phyloP scores from a whole-genome alignment of 1,140 invertebrate species.

The Ericerus pela region DNA sequence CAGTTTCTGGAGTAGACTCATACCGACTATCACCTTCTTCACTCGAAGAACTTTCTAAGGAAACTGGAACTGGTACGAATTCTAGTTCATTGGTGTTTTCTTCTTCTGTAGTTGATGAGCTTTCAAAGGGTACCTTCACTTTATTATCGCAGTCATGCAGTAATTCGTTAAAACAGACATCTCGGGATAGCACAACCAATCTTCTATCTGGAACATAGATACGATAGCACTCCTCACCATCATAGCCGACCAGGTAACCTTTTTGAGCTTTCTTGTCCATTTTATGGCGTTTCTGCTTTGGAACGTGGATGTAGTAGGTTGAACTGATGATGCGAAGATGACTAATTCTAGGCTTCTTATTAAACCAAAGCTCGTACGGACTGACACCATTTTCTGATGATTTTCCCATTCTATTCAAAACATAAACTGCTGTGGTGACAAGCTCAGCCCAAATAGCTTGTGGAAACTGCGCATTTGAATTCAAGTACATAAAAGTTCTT shows the following conservation, averaged over 20 bases:
- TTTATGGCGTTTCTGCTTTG: slow-evolving; percentile 25
- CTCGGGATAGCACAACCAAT: slow-evolving; percentile 22
- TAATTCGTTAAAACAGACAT: no score
- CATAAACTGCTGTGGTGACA: slow-evolving; percentile 28
- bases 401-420: slow-evolving; percentile 27
- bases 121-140: no score
- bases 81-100: no score
- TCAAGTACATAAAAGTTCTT: slow-evolving; percentile 21
- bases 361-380: slow-evolving; percentile 21
- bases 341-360: slow-evolving; percentile 16
- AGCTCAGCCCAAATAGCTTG: slow-evolving; percentile 21
- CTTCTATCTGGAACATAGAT: slow-evolving; percentile 21
- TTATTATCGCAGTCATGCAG: no score
- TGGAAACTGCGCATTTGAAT: slow-evolving; percentile 14
- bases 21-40: no score
- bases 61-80: no score
- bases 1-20: no score
- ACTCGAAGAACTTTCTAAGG: no score
- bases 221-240: slow-evolving; percentile 23
- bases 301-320: slow-evolving; percentile 28
- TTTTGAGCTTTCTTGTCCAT: slow-evolving; percentile 23
- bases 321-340: slow-evolving; percentile 28
- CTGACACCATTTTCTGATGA: slow-evolving; percentile 22
- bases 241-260: slow-evolving; percentile 23
- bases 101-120: no score